Conservation (phyloP, 2,888 invertebrate species). For the Cyclophora albipunctata region DNA sequence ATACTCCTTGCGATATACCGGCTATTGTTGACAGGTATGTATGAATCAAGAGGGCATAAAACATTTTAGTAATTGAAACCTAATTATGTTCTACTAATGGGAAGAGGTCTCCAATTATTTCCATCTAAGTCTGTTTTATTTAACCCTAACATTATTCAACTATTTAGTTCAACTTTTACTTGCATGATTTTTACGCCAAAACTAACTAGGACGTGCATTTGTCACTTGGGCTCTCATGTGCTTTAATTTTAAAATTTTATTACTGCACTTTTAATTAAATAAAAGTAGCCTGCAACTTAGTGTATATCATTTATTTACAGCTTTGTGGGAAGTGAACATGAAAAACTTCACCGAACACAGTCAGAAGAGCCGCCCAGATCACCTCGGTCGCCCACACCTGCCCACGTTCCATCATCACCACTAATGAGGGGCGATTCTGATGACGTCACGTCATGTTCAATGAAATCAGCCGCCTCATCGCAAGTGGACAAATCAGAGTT, state of each 20-base stretch:
- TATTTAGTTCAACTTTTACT: too few species aligned
- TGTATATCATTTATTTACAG: conserved; percentile 29
- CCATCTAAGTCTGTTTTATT: too few species aligned
- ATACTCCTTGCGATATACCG: conserved; percentile 44
- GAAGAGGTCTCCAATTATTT: not conserved
- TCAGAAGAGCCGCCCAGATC: conserved; percentile 89
- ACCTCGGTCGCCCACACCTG: conserved; percentile 77
- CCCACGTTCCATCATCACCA: conserved; percentile 60
- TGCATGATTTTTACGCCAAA: too few species aligned
- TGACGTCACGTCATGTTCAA: conserved; percentile 58
- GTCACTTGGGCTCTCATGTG: not conserved
- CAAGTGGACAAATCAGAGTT: conserved; percentile 64
- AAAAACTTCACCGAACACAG: conserved; percentile 86
- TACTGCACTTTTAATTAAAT: too few species aligned
- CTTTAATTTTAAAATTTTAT: too few species aligned
- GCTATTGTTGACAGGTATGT: conserved; percentile 53
- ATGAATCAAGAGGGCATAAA: too few species aligned
- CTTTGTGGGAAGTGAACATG: conserved; percentile 77
- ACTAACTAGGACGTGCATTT: too few species aligned
- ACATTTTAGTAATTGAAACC: not conserved
- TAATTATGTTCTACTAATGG: not conserved
- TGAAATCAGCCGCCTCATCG: conserved; percentile 60
- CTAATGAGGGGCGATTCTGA: conserved; percentile 59
- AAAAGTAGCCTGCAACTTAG: not conserved
- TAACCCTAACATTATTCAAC: too few species aligned